phyloP scores from a whole-genome alignment of 2,113 vertebrate genomes.

The Antigone vipio region DNA sequence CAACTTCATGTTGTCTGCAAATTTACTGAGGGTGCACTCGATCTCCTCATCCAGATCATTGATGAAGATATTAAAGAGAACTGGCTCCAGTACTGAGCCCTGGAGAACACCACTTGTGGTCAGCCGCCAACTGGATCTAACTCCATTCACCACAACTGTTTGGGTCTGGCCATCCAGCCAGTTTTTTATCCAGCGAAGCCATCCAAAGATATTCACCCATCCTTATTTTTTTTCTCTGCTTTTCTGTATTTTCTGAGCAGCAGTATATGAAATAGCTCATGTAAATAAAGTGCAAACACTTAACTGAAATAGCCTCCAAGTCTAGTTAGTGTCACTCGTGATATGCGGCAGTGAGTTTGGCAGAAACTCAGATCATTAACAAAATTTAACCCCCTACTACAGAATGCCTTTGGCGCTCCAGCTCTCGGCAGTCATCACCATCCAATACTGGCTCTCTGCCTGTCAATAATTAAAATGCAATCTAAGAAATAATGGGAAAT shows the following conservation, averaged over 20 bases:
- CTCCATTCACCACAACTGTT: too few relatives aligned
- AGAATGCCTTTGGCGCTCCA: neutral
- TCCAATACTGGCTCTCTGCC: neutral
- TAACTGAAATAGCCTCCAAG: neutral
- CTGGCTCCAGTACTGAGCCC: neutral
- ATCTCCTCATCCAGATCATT: neutral
- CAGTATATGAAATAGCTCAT: neutral
- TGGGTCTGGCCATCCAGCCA: neutral
- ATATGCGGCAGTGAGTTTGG: neutral
- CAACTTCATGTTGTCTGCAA: neutral
- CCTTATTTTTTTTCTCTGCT: neutral
- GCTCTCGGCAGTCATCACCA: neutral
- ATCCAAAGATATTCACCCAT: neutral
- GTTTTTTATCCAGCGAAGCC: neutral
- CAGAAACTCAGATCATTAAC: slow-evolving; percentile 19
- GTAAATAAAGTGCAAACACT: slow-evolving; percentile 16
- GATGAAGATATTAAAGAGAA: neutral
- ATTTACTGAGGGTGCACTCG: neutral
- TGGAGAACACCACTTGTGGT: neutral
- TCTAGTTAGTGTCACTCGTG: neutral
- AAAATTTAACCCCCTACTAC: neutral
- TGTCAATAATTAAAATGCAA: slow-evolving; percentile 39
- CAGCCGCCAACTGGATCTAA: too few relatives aligned
- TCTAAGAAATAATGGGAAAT: slow-evolving; percentile 39
- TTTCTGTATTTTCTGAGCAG: neutral